Percentiles rank a stretch among this genome's conserved stretches.
These are phyloP conservation scores for Frankliniella fusca DNA, from an alignment of 2,888 invertebrate species.

Conservation along the genomic window DNA sequence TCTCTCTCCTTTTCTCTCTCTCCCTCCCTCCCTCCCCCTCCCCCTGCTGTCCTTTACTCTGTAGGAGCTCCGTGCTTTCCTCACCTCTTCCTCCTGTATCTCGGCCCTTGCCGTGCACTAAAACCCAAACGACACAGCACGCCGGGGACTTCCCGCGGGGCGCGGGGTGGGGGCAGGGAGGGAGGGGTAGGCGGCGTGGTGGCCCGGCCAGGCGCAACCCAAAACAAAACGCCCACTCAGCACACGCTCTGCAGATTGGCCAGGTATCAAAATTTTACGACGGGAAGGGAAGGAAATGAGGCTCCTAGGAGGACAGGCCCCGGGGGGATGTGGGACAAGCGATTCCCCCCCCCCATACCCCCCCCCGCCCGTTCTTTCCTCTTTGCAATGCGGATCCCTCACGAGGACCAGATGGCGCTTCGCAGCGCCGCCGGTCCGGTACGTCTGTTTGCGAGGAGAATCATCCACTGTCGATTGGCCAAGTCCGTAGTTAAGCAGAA, in stretches of 20 bases:
- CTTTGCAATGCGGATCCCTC: background rate
- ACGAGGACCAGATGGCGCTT: too few species aligned
- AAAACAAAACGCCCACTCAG: constrained; percentile 21
- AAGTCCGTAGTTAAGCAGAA: too few species aligned
- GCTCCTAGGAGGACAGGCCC: background rate
- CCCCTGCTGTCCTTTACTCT: background rate
- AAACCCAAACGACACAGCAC: background rate
- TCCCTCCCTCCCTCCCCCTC: too few species aligned
- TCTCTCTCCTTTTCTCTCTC: too few species aligned
- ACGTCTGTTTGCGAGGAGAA: too few species aligned
- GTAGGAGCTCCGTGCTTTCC: background rate
- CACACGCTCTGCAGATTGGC: constrained; percentile 9
- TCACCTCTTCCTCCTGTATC: background rate
- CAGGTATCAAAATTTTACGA: constrained; percentile 26
- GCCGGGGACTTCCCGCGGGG: background rate
- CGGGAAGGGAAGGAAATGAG: background rate
- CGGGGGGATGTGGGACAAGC: background rate
- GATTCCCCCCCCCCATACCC: background rate
- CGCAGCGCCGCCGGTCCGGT: too few species aligned
- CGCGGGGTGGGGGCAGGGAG: too few species aligned
- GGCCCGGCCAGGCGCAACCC: background rate
- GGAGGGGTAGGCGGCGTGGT: too few species aligned
- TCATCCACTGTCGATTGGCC: too few species aligned
- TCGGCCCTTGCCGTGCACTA: background rate
- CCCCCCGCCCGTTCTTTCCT: background rate